These are phyloP conservation scores for Rallus crepitans DNA, from an alignment of 2,797 vertebrate species.

Conservation along the genomic window DNA sequence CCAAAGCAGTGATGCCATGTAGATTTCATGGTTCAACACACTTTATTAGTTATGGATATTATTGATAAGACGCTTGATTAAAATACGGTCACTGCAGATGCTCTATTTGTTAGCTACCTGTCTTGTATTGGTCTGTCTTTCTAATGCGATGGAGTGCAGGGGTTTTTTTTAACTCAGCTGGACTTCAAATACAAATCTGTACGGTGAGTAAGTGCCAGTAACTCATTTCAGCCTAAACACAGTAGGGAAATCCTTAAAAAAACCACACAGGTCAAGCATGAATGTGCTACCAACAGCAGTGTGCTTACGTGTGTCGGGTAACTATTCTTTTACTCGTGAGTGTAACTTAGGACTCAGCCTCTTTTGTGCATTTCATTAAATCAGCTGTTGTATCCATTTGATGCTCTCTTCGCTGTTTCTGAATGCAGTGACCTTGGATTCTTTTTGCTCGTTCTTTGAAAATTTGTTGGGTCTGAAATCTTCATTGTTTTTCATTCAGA, in stretches of 20 bases:
- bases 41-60: neutral
- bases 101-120: neutral
- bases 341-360: neutral
- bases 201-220: neutral
- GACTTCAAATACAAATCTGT: neutral
- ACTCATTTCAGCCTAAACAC: neutral
- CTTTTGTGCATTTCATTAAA: neutral
- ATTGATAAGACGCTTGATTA: neutral
- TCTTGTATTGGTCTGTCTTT: neutral
- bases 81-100: neutral
- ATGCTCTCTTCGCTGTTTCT: neutral
- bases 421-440: neutral
- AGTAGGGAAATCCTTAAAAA: neutral
- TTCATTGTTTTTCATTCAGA: neutral
- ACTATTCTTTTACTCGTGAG: neutral
- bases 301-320: neutral
- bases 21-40: neutral
- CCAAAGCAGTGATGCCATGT: neutral
- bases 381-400: neutral
- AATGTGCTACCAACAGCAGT: neutral
- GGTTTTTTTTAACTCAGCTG: neutral
- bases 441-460: neutral
- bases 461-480: neutral
- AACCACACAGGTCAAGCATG: neutral
- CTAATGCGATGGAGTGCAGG: neutral